Base-by-base conservation (phyloP, 2,888 invertebrate genomes). In the Chrysotoxum bicinctum region DNA sequence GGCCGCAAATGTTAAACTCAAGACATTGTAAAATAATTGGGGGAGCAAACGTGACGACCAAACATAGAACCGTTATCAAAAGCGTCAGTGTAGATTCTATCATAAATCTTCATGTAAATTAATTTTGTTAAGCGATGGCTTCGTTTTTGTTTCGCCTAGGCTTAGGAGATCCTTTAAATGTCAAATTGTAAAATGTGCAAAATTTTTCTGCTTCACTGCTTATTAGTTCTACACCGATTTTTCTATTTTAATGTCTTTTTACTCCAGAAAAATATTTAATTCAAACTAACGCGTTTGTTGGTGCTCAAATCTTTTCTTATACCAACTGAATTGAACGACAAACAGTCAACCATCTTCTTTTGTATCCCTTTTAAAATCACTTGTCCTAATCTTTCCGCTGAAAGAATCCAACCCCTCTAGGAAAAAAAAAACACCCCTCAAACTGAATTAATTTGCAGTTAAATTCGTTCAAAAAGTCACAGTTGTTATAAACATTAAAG, bases 401-500 rank as follows among this genome's bases (percentile, higher is more conserved):
- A 35, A 21, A 37, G 58, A 26, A 45, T 32, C 7, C 64, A 19
- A 45, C 64, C 64, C 62, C 30, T 32, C 8, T 19, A 7, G 1
- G 14, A 2, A 12, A 30, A 19, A 45, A 14, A 30, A 45, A 32
- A n/a, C 48, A 2, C 48, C 50, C 21, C 21, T 50, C 21, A 66
- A 48, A 66, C 35, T 66, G 66, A 66, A 66, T 66, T 50, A 48
- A 66, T 66, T 35, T 23, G 45, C 50, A 50, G 19, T 66, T 50
- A 66, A 35, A 66, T 30, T 66, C 66, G 32, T 35, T 50, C n/a
- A 50, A 66, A 35, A 30, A 23, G 50, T 50, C 48, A 66, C 66
- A 66, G 66, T 50, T 66, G 48, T 50, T 66, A 23, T 6, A 37
- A 50, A 35, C 66, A 35, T 50, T 35, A 50, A 35, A 66, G 66